phyloP scores from a whole-genome alignment of 2,113 vertebrate genomes.

The Brachirus orientalis region DNA sequence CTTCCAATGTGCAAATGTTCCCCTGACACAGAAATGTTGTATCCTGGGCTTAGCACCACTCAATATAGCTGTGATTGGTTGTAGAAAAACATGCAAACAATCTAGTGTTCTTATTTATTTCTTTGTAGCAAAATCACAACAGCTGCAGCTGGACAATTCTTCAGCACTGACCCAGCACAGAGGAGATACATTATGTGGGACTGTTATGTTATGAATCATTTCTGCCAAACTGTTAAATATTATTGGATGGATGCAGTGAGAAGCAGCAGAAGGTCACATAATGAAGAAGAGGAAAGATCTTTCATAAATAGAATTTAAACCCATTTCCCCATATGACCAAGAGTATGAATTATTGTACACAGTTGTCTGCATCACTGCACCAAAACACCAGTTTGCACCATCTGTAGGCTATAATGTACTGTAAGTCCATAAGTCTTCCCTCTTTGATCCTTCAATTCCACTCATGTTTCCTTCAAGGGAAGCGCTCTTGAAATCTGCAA shows the following conservation, averaged over 20 bases:
- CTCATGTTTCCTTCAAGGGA: conserved; percentile 54
- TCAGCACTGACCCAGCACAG: not conserved
- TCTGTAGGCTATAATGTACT: conserved; percentile 61
- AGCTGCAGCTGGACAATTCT: not conserved
- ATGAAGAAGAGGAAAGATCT: conserved; percentile 13
- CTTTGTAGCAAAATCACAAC: not conserved
- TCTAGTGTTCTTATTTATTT: not conserved
- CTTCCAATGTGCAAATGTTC: not conserved
- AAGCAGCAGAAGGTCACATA: not conserved
- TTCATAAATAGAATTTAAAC: conserved; percentile 28
- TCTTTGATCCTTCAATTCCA: conserved; percentile 54
- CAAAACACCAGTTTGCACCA: conserved; percentile 53
- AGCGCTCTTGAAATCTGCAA: conserved; percentile 26
- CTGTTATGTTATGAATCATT: conserved; percentile 25
- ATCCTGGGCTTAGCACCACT: not conserved
- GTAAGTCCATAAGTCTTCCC: conserved; percentile 34
- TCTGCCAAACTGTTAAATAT: conserved; percentile 6
- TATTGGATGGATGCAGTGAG: not conserved
- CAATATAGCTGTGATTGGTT: not conserved
- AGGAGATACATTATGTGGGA: not conserved
- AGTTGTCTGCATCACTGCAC: conserved; percentile 35
- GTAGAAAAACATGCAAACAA: not conserved
- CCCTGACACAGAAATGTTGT: not conserved
- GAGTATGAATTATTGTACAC: conserved; percentile 42
- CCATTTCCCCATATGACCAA: conserved; percentile 12